These are phyloP conservation scores for Belgica antarctica DNA, from an alignment of 2,888 invertebrate genomes.

Conservation along the genomic window DNA sequence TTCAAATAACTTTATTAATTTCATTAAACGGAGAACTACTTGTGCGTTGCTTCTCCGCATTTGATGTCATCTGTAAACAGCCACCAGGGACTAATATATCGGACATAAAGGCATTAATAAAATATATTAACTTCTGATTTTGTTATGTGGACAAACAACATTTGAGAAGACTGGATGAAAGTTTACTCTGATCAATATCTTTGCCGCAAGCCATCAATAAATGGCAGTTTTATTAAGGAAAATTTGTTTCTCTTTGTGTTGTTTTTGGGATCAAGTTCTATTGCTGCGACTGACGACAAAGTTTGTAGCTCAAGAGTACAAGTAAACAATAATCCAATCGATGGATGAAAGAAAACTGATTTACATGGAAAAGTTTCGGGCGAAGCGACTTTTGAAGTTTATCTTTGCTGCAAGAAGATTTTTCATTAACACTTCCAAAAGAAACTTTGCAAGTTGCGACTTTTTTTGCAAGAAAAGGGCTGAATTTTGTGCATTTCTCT, in stretches of 20 bases:
- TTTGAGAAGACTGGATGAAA: not conserved
- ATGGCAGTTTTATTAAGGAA: not conserved
- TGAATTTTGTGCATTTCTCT: not conserved
- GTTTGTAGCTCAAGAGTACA: not conserved
- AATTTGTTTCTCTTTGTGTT: not conserved
- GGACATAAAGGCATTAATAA: conserved; percentile 20
- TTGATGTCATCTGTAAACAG: too few species aligned
- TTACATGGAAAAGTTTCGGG: conserved; percentile 16
- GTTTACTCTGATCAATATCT: not conserved
- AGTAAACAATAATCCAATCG: not conserved
- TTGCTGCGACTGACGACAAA: not conserved
- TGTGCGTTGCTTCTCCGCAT: not conserved
- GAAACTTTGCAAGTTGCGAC: not conserved
- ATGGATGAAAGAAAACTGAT: not conserved
- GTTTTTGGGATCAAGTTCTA: not conserved
- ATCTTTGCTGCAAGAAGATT: not conserved
- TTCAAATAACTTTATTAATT: conserved; percentile 18
- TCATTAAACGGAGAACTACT: not conserved
- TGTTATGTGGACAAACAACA: conserved; percentile 19
- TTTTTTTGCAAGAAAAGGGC: not conserved
- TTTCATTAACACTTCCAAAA: not conserved
- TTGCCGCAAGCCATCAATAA: not conserved
- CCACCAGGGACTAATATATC: not conserved
- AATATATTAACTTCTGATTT: conserved; percentile 38
- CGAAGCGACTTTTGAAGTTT: not conserved